Evolutionary conservation across 2,797 vertebrate species (phyloP), one percentile per base, ranked within the genome.

Genomic region (Anas capensis): DNA sequence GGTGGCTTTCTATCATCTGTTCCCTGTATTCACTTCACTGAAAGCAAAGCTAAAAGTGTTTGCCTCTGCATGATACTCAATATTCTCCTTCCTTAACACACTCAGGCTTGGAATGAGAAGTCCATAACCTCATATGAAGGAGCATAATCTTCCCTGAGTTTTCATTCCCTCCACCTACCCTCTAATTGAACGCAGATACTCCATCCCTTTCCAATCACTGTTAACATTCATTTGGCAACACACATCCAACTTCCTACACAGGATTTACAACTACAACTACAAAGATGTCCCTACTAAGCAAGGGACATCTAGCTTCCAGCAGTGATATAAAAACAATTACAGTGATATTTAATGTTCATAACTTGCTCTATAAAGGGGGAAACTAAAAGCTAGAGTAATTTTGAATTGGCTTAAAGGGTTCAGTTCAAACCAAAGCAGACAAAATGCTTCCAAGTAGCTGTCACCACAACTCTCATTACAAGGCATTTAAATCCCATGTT

Each of bases 391-490:
- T 83, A 31, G 14, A 21, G 18, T 42, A 42, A 18, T 65, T 75
- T 70, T 56, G 57, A 60, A 23, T 6, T 34, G 13, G 29, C 58
- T 66, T 44, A 70, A 8, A 24, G 11, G 18, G 36, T 34, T 71
- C 64, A 66, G 46, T 38, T 70, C 40, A 80, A 80, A 38, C 7
- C 69, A 84, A 75, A 65, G 19, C 31, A 75, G 51, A 66, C 27
- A 80, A 44, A 34, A 49, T 9, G 53, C 11, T 20, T 23, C 3
- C 2, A 3, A n/a, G 12, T 54, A 68, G 27, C 16, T 0, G 0
- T 56, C 44, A 69, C 11, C 29, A 54, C 34, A 60, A 26, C 31
- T 42, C 62, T 18, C 31, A 34, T n/a, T 48, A 83, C 29, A 64
- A 87, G 10, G 17, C 29, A 51, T 20, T 65, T 60, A 40, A 24